phyloP scores from a whole-genome alignment of 1,140 invertebrate genomes.

The Eriocheir sinensis region DNA sequence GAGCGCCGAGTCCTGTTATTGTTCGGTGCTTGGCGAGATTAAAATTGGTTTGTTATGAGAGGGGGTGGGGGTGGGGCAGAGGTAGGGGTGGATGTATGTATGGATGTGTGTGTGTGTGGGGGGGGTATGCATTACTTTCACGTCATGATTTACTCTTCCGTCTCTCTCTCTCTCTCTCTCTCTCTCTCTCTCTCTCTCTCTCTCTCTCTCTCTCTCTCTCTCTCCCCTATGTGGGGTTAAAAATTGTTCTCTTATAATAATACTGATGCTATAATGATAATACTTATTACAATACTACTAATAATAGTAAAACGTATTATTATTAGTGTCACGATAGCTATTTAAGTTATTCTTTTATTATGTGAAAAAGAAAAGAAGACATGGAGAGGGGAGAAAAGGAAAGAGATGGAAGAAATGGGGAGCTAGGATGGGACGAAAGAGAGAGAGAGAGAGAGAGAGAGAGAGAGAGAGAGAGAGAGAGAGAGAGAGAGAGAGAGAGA shows the following conservation, averaged over 20 bases:
- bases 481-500: neutral
- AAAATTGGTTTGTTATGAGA: no score
- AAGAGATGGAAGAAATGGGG: neutral
- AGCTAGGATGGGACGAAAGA: neutral
- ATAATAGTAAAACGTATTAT: neutral
- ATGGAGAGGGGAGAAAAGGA: neutral
- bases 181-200: constrained; percentile 47
- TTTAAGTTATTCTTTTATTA: neutral
- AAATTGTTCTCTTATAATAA: neutral
- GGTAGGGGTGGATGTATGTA: no score
- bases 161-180: constrained; percentile 50
- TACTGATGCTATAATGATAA: neutral
- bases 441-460: neutral
- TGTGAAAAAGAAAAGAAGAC: neutral
- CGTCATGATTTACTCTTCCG: no score
- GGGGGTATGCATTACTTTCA: no score
- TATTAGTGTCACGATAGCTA: neutral
- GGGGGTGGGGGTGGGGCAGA: no score
- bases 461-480: neutral
- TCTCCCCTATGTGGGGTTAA: neutral
- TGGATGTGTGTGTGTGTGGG: no score
- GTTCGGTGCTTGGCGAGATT: no score
- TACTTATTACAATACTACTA: neutral
- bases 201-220: constrained; percentile 41
- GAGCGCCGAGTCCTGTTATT: no score